Conservation (phyloP, 2,113 vertebrate genomes). For the Callospermophilus lateralis region DNA sequence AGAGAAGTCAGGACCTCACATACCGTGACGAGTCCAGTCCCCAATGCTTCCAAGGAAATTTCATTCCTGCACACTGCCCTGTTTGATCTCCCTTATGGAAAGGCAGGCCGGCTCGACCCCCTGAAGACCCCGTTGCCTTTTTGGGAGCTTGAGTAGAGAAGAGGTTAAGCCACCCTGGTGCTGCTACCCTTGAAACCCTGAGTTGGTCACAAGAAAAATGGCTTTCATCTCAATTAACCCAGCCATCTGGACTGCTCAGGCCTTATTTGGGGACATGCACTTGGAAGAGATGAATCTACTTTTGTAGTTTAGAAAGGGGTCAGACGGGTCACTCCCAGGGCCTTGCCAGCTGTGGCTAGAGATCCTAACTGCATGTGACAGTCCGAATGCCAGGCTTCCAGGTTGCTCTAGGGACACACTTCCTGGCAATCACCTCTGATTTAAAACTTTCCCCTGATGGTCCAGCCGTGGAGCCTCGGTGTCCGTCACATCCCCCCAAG, state of each 20-base stretch:
- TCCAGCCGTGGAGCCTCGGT: neutral
- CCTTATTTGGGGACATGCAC: neutral
- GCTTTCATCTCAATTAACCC: slow-evolving; percentile 65
- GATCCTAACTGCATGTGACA: slow-evolving; percentile 69
- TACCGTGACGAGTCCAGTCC: neutral
- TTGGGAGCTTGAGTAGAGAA: neutral
- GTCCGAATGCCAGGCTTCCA: slow-evolving; percentile 59
- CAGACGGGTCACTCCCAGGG: neutral
- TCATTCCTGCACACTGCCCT: neutral
- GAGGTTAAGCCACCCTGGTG: neutral
- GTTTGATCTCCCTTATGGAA: neutral
- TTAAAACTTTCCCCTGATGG: slow-evolving; percentile 36
- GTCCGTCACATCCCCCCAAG: neutral
- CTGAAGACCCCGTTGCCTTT: neutral
- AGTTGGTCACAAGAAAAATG: slow-evolving; percentile 48
- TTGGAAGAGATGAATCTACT: slow-evolving; percentile 74
- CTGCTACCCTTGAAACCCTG: neutral
- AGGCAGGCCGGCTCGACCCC: neutral
- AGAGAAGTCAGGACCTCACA: neutral
- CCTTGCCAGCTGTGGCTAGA: slow-evolving; percentile 46
- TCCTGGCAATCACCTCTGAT: slow-evolving; percentile 71
- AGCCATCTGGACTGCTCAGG: slow-evolving; percentile 42
- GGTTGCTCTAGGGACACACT: slow-evolving; percentile 61
- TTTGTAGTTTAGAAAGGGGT: slow-evolving; percentile 64
- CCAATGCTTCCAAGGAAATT: neutral